phyloP scores from a whole-genome alignment of 2,888 invertebrate genomes.

The Pseudeuparius sepicola region DNA sequence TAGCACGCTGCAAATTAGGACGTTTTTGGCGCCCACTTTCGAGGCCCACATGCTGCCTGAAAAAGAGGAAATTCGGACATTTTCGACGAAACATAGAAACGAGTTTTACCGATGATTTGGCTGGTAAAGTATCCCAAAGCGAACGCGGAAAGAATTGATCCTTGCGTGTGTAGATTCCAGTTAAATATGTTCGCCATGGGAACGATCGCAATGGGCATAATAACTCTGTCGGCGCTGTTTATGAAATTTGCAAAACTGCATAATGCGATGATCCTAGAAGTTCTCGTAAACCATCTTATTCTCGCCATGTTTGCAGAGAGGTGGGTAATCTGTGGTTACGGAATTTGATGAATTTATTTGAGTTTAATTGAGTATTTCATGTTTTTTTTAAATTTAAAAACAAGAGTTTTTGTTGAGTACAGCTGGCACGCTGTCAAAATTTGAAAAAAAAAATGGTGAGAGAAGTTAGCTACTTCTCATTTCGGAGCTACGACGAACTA shows the following conservation, averaged over 20 bases:
- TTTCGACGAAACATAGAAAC: background rate
- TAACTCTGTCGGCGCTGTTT: constrained; percentile 65
- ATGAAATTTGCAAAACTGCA: constrained; percentile 68
- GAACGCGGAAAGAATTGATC: constrained; percentile 66
- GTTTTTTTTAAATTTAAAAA: no score
- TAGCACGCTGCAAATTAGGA: constrained; percentile 56
- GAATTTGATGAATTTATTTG: constrained; percentile 1
- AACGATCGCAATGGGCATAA: constrained; percentile 69
- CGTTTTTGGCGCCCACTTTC: constrained; percentile 57
- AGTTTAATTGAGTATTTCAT: no score
- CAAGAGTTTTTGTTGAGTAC: no score
- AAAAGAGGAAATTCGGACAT: constrained; percentile 37
- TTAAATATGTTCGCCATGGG: constrained; percentile 62
- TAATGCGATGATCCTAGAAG: constrained; percentile 51
- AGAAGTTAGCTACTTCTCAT: no score
- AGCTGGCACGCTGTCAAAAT: no score
- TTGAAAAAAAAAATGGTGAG: no score
- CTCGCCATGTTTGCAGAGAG: constrained; percentile 35
- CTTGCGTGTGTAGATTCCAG: constrained; percentile 61
- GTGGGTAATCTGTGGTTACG: constrained; percentile 7
- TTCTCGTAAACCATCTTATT: constrained; percentile 44
- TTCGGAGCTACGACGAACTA: no score
- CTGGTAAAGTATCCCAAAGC: constrained; percentile 68
- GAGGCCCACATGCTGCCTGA: constrained; percentile 58
- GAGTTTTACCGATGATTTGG: constrained; percentile 45